phyloP scores from a whole-genome alignment of 2,797 vertebrate species.

The Schizothorax lantsangensis region DNA sequence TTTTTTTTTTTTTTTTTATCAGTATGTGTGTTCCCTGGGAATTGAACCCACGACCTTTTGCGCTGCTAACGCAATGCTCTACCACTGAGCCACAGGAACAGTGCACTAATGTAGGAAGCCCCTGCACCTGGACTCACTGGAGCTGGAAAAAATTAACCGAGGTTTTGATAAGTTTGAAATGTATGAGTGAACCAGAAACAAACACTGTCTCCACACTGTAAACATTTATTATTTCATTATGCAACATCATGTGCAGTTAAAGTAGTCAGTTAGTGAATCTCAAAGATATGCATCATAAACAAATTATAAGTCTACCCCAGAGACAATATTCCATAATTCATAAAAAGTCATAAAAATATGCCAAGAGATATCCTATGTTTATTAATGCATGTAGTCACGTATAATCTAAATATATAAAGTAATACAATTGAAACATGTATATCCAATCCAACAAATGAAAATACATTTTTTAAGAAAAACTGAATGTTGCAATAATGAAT shows the following conservation, averaged over 20 bases:
- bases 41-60: no score
- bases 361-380: background rate
- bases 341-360: background rate
- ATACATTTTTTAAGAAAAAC: background rate
- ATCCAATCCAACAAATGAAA: background rate
- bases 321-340: slow-evolving; percentile 1
- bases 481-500: background rate
- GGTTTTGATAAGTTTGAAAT: background rate
- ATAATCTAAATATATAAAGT: background rate
- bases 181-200: background rate
- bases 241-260: background rate
- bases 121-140: background rate
- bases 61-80: no score
- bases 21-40: no score
- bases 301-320: background rate
- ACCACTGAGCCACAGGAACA: background rate
- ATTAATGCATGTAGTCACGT: background rate
- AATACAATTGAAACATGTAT: background rate
- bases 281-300: background rate
- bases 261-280: background rate
- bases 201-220: background rate
- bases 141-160: background rate
- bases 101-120: background rate
- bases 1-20: no score
- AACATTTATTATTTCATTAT: slow-evolving; percentile 16